Base-by-base conservation (phyloP, 2,888 invertebrate genomes). In the Synergus gifuensis region DNA sequence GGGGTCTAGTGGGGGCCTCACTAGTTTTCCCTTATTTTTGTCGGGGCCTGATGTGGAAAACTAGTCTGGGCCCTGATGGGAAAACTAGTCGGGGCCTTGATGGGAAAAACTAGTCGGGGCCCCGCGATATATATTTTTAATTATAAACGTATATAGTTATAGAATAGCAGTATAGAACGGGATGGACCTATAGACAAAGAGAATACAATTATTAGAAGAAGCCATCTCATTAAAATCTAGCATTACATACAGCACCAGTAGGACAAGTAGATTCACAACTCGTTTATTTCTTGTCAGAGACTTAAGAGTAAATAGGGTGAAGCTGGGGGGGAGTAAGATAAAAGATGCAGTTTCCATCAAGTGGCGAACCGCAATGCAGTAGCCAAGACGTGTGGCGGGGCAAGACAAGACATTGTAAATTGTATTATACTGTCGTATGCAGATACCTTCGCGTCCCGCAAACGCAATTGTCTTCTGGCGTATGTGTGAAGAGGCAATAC, bases 381-480 rank as follows among this genome's bases (percentile, higher is more conserved):
- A 85, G 84, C 83, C 82, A 79, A 85, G 79, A 81, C 77, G 60
- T 81, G 82, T 78, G 81, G 78, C 54, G 77, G 81, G 40, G 76
- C 79, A 78, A 82, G 73, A 80, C 82, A 83, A 79, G 82, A 77
- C 80, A 86, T 87, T 86, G 87, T 88, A 88, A 88, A 88, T 88
- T 87, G 85, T 88, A 87, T 87, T 87, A 88, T 83, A 86, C 85
- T 85, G 83, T 83, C 85, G 84, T 86, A 87, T 86, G 87, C 83
- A 86, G 85, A 87, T 83, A 78, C 80, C 79, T 80, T 79, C 80
- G 85, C 82, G 83, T 84, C 84, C 88, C 88, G 87, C 89, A 89
- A 88, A 89, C 85, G 90, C 89, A 90, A 90, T 91, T 90, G 90
- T 90, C 89, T 87, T 36, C 84, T 85, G 82, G 79, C 60, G 76